Base-by-base conservation (phyloP, 2,113 vertebrate species). In the Cervus canadensis region DNA sequence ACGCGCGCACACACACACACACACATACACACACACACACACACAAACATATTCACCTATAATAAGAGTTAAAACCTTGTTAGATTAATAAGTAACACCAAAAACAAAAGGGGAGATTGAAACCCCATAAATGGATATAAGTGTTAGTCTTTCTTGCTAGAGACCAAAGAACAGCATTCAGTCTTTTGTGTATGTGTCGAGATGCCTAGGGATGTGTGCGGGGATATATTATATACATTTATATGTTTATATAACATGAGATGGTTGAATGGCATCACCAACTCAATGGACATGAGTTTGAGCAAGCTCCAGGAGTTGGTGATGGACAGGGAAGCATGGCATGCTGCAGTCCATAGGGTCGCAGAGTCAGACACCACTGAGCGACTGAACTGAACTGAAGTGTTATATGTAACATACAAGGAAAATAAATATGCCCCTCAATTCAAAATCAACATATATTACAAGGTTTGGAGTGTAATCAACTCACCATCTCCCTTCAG, bases 21-120 rank as follows among this genome's bases (percentile, higher is more conserved):
- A 21, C 36, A 14, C 71, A 74, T 11, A 36, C 36, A 36, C 36
- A 36, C 36, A 36, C 36, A 4, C 9, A 17, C 33, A n/a, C 67
- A 74, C 12, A 13, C 6, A 40, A 3, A 40, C 71, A 15, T 52
- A 50, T 5, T 6, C 6, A 79, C 33, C 23, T 91, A 62, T 71
- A 95, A 50, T 74, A 40, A 87, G 79, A 93, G 30, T 59, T 95
- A 89, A 95, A 95, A 71, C 1, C 26, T 90, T 85, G 45, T 82
- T 86, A 87, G 11, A 12, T 74, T 87, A 95, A 64, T 64, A 96
- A 92, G 82, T 62, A 97, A 94, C 15, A 82, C 40, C n/a, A 54
- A 87, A 95, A 88, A 56, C 30, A 60, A 26, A 94, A 91, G 16
- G 30, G 10, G 11, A 87, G 9, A 83, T 8, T 71, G n/a, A 83